Base-by-base conservation (phyloP, 2,797 vertebrate genomes). In the Scolopax bukidnonensis region DNA sequence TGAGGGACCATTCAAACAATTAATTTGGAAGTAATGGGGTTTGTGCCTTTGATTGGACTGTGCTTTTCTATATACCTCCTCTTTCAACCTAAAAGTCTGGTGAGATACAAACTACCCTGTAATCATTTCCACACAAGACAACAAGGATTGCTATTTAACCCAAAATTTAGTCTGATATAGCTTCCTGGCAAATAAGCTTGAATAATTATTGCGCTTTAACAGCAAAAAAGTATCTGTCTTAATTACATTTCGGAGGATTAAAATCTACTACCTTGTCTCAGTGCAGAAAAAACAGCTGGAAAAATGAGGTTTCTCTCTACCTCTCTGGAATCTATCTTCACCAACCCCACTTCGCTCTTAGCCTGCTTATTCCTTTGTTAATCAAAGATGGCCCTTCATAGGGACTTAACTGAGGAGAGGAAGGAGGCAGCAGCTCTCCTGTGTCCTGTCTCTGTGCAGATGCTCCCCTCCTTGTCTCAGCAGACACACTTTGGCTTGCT, bases 251-350 rank as follows among this genome's bases (percentile, higher is more conserved):
- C 74, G 79, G 51, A 88, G 74, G 51, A 73, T 78, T 69, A 90
- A 90, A 88, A 84, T 73, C 63, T 90, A 50, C 70, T 60, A 76
- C 84, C 70, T 93, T 84, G 70, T 79, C 47, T 65, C 33, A 88
- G 54, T 51, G 78, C 50, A 90, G 70, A 79, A 91, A 75, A 81
- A 96, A 61, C 74, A 94, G 43, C 56, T 76, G 40, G 75, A 43
- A 89, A 70, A 84, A 60, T 43, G 69, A 84, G 33, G 41, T 61
- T 93, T 73, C 57, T 75, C 28, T 88, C 53, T 57, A 6, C 43
- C 53, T 16, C 70, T 65, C 79, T 38, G 20, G 51, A 73, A 65
- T 70, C 36, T 69, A 30, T 69, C 48, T 91, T 79, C 60, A 69
- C 67, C 67, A 85, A 40, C 47, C 19, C n/a, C 54, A 48, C 50